phyloP scores from a whole-genome alignment of 2,113 vertebrate species.

The Glareola pratincola region DNA sequence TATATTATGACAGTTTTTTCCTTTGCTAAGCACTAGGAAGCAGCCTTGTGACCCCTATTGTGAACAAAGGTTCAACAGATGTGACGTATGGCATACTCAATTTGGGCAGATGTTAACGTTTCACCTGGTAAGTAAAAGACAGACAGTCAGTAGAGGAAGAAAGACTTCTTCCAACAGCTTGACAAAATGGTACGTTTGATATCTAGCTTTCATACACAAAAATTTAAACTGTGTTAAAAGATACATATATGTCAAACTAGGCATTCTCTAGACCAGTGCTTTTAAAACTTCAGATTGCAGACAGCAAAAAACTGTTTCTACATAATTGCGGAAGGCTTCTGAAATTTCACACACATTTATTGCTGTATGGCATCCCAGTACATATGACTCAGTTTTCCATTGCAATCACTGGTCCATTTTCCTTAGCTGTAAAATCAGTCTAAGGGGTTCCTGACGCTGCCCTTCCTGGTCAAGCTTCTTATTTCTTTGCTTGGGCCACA shows the following conservation, averaged over 20 bases:
- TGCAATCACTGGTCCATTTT: not conserved
- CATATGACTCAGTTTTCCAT: not conserved
- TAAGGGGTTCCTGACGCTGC: not conserved
- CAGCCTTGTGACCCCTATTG: not conserved
- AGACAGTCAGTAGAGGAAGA: not conserved
- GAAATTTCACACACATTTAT: not conserved
- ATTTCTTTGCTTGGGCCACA: not conserved
- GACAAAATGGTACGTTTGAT: accelerated
- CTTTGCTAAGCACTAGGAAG: not conserved
- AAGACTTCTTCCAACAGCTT: not conserved
- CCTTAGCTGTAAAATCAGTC: not conserved
- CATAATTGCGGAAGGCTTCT: not conserved
- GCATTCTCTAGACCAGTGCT: not conserved
- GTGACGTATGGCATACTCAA: not conserved
- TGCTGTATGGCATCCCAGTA: not conserved
- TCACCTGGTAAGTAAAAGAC: not conserved
- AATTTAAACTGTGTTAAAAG: not conserved
- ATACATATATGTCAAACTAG: not conserved
- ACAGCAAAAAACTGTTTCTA: not conserved
- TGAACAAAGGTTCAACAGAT: not conserved
- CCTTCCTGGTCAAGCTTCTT: not conserved
- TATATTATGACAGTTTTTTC: not conserved
- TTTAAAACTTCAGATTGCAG: not conserved
- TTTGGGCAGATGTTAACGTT: not conserved
- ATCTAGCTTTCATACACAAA: not conserved